Base-by-base conservation (phyloP, 2,113 vertebrate species). In the Oreotrochilus melanogaster region DNA sequence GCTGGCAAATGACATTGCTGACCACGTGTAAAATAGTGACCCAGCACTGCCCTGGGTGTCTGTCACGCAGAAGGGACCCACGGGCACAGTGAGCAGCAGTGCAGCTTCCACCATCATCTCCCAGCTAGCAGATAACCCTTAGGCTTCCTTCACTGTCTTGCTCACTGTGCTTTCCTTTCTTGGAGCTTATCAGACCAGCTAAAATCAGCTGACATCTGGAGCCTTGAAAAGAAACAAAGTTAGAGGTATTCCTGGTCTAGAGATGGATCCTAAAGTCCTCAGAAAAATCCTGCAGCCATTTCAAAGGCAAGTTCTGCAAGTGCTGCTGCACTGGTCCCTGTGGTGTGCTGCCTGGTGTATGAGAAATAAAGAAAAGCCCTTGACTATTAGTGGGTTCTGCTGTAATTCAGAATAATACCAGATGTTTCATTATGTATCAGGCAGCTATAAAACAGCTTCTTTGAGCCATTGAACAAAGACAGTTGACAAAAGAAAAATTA, bases 361-460 rank as follows among this genome's bases (percentile, higher is more conserved):
- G 57, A 85, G 74, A 70, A 91, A 88, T 39, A 88, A 57, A 89
- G 80, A 83, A 93, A 88, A 94, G 83, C 81, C 86, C 69, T 67
- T 75, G 87, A 73, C 92, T 96, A 67, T 93, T 88, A 94, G 85
- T 5, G 48, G 72, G 92, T 94, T 94, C 84, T 1, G 7, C 86
- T 92, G 86, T 92, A 89, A 95, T 94, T 93, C 95, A 91, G 86
- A 96, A 92, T 90, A 85, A 94, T 95, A 91, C 91, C 95, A 95
- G 95, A 96, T 96, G 89, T 96, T 96, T 95, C 95, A 96, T 97
- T 97, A 92, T 96, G 92, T 95, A 95, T 94, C 92, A 95, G 89
- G 74, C 15, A 0, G 84, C 88, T 94, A 83, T 93, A 88, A 95
- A 95, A 90, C 90, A 66, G 60, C 76, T 88, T 78, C 93, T 97